phyloP scores from a whole-genome alignment of 2,888 invertebrate species.

The Loripinus fragilis region DNA sequence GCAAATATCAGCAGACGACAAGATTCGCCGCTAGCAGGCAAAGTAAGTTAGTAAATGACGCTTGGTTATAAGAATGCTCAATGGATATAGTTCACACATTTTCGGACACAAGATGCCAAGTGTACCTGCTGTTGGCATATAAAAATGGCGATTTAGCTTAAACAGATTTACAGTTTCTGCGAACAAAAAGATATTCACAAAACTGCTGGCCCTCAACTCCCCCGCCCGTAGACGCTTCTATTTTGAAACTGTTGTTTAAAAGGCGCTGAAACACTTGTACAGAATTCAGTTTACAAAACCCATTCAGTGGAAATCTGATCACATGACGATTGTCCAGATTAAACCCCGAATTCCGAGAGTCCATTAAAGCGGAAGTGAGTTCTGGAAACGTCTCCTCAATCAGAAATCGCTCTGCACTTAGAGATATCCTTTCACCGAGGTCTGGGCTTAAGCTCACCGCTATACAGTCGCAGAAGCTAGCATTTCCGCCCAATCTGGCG shows the following conservation, averaged over 20 bases:
- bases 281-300: conserved; percentile 95
- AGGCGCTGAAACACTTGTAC: conserved; percentile 93
- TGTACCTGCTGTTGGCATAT: too few relatives aligned
- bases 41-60: too few relatives aligned
- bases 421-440: conserved; percentile 91
- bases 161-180: conserved; percentile 64
- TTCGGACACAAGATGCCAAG: too few relatives aligned
- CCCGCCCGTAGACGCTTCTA: conserved; percentile 93
- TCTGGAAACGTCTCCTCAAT: conserved; percentile 86
- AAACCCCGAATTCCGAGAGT: conserved; percentile 90
- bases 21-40: too few relatives aligned
- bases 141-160: too few relatives aligned
- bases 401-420: conserved; percentile 91
- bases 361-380: conserved; percentile 89
- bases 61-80: too few relatives aligned
- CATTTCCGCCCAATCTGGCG: conserved; percentile 31
- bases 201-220: conserved; percentile 95
- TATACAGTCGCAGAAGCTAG: conserved; percentile 88
- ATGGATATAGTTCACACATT: too few relatives aligned
- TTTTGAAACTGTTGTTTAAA: conserved; percentile 90
- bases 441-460: conserved; percentile 92
- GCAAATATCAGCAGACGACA: too few relatives aligned
- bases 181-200: conserved; percentile 92
- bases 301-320: conserved; percentile 93
- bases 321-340: conserved; percentile 92